phyloP scores from a whole-genome alignment of 92 coral and sea anemone species.

The Desmophyllum pertusum region DNA sequence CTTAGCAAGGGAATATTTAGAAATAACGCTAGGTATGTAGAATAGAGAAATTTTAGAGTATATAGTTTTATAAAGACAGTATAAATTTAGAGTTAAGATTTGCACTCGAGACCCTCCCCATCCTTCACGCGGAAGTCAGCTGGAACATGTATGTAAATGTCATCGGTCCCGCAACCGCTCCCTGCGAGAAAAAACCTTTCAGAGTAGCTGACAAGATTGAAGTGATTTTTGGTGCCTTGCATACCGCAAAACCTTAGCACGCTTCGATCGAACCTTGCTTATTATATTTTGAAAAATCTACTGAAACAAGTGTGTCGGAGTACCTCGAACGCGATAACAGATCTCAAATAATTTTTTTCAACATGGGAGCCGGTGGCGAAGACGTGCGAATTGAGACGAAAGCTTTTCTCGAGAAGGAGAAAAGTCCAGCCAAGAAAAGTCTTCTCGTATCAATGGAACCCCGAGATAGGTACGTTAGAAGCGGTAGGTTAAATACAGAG shows the following conservation, averaged over 20 bases:
- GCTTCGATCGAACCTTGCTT: background rate
- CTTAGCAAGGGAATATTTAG: background rate
- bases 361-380: slow-evolving; percentile 86
- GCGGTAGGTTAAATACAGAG: background rate
- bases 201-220: background rate
- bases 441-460: slow-evolving; percentile 81
- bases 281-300: background rate
- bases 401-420: slow-evolving; percentile 65
- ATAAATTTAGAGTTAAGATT: too few relatives aligned
- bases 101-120: background rate
- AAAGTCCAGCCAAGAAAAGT: slow-evolving; percentile 50
- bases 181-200: background rate
- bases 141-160: background rate
- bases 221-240: background rate
- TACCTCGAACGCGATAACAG: background rate
- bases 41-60: background rate
- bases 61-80: background rate
- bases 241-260: background rate
- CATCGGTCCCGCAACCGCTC: slow-evolving; percentile 22
- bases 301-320: background rate
- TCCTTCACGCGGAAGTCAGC: background rate
- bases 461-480: slow-evolving; percentile 74
- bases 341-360: slow-evolving; percentile 13
- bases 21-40: background rate
- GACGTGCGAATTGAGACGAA: slow-evolving; percentile 69